Evolutionary conservation across 2,888 invertebrate species (phyloP).

Genomic region (Eupithecia pulchellata): DNA sequence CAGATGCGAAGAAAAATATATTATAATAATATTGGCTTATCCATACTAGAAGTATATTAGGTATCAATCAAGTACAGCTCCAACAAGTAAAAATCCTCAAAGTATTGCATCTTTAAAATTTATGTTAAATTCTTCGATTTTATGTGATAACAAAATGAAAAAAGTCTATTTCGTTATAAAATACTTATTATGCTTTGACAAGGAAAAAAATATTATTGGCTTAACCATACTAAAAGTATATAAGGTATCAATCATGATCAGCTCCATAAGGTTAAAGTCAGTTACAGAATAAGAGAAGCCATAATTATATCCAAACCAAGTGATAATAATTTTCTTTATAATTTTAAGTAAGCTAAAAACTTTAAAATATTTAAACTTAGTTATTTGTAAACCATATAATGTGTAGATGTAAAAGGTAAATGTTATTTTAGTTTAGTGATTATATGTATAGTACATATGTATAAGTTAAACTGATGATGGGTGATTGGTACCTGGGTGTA

Average conservation of each 20-base stretch:
- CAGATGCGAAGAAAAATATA: no score
- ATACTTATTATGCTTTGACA: not conserved
- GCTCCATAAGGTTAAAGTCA: not conserved
- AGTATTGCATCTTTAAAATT: not conserved
- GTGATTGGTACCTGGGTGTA: no score
- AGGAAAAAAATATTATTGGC: not conserved
- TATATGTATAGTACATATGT: no score
- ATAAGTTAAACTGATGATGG: no score
- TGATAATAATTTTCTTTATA: not conserved
- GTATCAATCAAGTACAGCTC: no score
- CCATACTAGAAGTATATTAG: not conserved
- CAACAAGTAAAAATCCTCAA: not conserved
- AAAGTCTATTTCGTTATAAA: not conserved
- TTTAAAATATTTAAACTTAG: not conserved
- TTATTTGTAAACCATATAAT: not conserved
- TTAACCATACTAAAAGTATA: not conserved
- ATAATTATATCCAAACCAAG: slow-evolving; percentile 1
- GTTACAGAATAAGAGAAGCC: not conserved
- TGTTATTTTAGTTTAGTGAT: not conserved
- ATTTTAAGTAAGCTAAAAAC: not conserved
- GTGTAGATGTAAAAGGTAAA: not conserved
- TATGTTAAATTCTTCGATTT: not conserved
- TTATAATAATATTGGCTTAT: no score
- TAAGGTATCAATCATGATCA: not conserved
- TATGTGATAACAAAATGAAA: not conserved